Percentiles rank a stretch among this genome's conserved stretches.
phyloP scores from a whole-genome alignment of 2,888 invertebrate species.

The Ischnura elegans region DNA sequence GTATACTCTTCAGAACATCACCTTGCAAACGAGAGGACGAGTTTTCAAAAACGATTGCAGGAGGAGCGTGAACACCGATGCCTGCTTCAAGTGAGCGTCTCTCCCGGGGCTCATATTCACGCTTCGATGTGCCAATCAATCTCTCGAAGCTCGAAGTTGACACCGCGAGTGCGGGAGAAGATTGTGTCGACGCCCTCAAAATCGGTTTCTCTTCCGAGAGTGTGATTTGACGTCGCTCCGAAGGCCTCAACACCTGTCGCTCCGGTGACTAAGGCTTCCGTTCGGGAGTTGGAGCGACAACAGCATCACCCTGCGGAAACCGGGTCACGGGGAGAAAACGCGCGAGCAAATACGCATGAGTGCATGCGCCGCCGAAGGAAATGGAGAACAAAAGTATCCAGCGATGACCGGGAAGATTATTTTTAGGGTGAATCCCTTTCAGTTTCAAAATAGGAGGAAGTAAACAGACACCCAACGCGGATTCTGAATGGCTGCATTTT shows the following conservation, averaged over 20 bases:
- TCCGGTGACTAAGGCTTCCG: not conserved
- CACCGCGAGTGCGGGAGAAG: not conserved
- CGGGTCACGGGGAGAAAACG: not conserved
- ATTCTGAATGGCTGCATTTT: too few relatives aligned
- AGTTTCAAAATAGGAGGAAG: too few relatives aligned
- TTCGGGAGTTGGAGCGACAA: not conserved
- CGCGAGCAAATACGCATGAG: not conserved
- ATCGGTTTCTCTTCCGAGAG: not conserved
- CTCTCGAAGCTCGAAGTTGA: not conserved
- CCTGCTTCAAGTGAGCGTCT: not conserved
- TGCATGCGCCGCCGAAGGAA: not conserved
- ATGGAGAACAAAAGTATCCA: not conserved
- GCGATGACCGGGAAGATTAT: too few relatives aligned
- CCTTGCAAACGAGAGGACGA: not conserved
- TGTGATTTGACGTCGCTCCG: not conserved
- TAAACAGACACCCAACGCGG: too few relatives aligned
- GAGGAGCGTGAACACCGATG: not conserved
- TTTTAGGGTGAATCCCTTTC: too few relatives aligned
- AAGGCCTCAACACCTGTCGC: not conserved
- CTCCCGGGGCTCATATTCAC: not conserved
- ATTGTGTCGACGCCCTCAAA: not conserved
- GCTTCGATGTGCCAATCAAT: not conserved
- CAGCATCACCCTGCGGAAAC: not conserved
- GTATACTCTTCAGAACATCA: too few relatives aligned
- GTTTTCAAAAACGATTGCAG: not conserved